Evolutionary conservation across 2,797 vertebrate species (phyloP).

Genomic region (Pteronotus mesoamericanus): DNA sequence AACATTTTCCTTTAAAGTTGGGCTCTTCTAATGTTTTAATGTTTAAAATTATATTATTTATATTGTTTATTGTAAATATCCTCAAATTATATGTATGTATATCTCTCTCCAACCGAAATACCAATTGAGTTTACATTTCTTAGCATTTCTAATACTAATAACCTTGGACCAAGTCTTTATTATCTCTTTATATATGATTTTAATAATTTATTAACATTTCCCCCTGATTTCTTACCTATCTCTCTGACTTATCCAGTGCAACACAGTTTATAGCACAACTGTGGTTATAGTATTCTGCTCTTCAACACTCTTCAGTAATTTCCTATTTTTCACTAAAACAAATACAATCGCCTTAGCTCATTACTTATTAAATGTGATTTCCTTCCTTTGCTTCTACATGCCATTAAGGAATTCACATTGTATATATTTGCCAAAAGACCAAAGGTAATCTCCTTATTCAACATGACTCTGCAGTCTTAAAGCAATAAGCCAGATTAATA

Average conservation of each 20-base stretch:
- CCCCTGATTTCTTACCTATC: not conserved
- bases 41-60: not conserved
- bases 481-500: conserved; percentile 48
- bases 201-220: not conserved
- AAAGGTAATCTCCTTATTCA: conserved; percentile 52
- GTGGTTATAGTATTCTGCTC: not conserved
- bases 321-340: not conserved
- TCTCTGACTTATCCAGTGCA: not conserved
- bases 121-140: not conserved
- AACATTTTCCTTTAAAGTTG: conserved; percentile 16
- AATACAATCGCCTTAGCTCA: not conserved
- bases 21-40: not conserved
- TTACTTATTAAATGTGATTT: conserved; percentile 12
- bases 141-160: not conserved
- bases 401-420: conserved; percentile 17
- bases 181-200: not conserved
- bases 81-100: too few relatives aligned
- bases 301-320: not conserved
- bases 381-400: conserved; percentile 35
- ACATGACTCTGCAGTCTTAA: conserved; percentile 47
- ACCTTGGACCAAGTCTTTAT: not conserved
- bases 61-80: not conserved
- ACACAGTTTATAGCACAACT: not conserved
- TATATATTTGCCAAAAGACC: conserved; percentile 4
- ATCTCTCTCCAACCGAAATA: not conserved